Evolutionary conservation across 2,888 invertebrate genomes (phyloP), one percentile per base, ranked within the genome.

Genomic region (Dichetophora obliterata): DNA sequence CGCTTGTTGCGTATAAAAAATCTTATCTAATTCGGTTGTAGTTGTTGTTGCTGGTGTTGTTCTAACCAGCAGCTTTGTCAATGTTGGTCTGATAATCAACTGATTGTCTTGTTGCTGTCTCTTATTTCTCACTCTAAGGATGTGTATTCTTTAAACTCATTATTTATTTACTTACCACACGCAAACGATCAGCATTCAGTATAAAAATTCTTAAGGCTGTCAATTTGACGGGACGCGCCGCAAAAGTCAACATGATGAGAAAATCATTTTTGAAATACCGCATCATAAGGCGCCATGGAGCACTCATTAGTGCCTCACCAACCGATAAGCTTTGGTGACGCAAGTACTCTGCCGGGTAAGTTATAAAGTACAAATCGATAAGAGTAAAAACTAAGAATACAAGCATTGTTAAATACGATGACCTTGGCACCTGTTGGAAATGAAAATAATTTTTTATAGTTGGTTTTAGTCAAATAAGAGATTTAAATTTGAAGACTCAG

Each of bases 251-350:
- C 5, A 82, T 79, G 16, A 82, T 81, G 3, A 65, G 19, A 8
- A 80, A 65, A 50, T 78, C 77, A 63, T 77, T 80, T 66, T 79
- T 75, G 57, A 82, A 77, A 48, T 77, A 22, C 8, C 75, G 59
- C 52, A 78, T 74, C 48, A 81, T 72, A 37, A 81, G 71, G 71
- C 81, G 75, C 82, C 82, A 82, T 16, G 77, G 77, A 16, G 76
- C 73, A 8, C 77, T 59, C 54, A 81, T 54, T 22, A 81, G 14
- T 9, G 82, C 81, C 9, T 76, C 61, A 22, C 78, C 77, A 9
- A 82, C 77, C 0, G 74, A 52, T 0, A 52, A 65, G 61, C 78
- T 79, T 61, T 80, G 77, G 16, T 74, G 52, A 0, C 37, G 37
- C 16, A 79, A 70, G 5, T 75, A 70, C 9, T 79, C 75, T 50